Evolutionary conservation across 92 coral and sea anemone genomes (phyloP).

Genomic region (Blastomussa wellsi): DNA sequence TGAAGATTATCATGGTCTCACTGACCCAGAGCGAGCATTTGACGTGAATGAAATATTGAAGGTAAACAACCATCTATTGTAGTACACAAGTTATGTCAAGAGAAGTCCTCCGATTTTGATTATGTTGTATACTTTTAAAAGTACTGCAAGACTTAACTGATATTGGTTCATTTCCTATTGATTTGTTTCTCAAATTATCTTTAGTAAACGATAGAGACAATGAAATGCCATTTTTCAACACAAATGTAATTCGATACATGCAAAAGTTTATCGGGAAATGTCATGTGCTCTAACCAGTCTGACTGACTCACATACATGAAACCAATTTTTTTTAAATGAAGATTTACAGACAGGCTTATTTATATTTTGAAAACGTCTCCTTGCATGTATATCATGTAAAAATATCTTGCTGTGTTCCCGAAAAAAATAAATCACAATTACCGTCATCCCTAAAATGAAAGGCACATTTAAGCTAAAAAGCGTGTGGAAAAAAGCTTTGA

Average conservation of each 20-base stretch:
- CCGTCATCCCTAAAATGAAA: background rate
- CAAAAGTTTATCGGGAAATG: background rate
- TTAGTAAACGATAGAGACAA: background rate
- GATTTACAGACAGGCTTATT: background rate
- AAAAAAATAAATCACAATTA: background rate
- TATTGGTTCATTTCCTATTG: background rate
- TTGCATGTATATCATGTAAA: background rate
- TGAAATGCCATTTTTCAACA: background rate
- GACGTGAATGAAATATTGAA: slow-evolving; percentile 52
- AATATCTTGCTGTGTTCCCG: background rate
- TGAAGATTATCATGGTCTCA: slow-evolving; percentile 9
- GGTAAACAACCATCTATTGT: slow-evolving; percentile 45
- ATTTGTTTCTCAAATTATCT: background rate
- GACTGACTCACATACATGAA: background rate
- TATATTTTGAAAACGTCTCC: background rate
- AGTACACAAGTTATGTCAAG: background rate
- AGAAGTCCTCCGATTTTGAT: background rate
- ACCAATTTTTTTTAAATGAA: background rate
- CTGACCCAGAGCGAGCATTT: slow-evolving; percentile 50
- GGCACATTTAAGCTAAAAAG: background rate
- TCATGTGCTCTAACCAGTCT: background rate
- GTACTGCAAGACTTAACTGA: background rate
- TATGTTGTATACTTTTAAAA: background rate
- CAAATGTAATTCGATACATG: too few relatives aligned
- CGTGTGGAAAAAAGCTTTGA: background rate